Conservation (phyloP, 2,113 vertebrate species). For the Cavia aperea region DNA sequence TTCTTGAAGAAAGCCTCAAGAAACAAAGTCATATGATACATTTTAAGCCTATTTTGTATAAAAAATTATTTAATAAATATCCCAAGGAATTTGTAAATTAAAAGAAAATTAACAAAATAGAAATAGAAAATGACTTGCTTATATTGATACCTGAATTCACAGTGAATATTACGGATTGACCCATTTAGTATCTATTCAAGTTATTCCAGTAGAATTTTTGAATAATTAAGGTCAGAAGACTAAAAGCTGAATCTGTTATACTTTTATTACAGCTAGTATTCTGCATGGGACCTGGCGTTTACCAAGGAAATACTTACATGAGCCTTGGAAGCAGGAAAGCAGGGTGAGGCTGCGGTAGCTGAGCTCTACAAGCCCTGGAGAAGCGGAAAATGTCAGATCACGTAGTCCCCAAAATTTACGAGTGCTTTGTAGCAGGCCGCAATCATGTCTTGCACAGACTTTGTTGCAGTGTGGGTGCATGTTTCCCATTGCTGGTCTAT, state of each 20-base stretch:
- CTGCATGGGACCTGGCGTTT: background rate
- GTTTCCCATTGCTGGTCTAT: background rate
- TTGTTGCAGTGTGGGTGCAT: rapidly evolving
- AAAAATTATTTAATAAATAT: background rate
- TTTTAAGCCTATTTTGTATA: background rate
- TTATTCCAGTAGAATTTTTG: background rate
- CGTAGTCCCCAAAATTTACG: background rate
- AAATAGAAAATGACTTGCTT: background rate
- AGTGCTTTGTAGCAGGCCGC: no score
- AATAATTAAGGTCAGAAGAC: background rate
- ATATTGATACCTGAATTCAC: background rate
- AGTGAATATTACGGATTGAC: background rate
- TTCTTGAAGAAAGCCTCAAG: background rate
- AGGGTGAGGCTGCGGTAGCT: background rate
- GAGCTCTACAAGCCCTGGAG: background rate
- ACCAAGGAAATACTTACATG: background rate
- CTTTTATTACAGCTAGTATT: background rate
- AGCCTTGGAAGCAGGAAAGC: background rate
- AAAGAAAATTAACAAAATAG: background rate
- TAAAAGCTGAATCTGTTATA: background rate
- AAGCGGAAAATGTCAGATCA: background rate
- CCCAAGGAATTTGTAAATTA: background rate
- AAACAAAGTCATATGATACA: background rate
- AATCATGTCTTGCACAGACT: rapidly evolving
- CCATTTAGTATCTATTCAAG: background rate